Evolutionary conservation across 2,888 invertebrate genomes (phyloP), one percentile per base, ranked within the genome.

Genomic region (Lasioglossum figueresi): DNA sequence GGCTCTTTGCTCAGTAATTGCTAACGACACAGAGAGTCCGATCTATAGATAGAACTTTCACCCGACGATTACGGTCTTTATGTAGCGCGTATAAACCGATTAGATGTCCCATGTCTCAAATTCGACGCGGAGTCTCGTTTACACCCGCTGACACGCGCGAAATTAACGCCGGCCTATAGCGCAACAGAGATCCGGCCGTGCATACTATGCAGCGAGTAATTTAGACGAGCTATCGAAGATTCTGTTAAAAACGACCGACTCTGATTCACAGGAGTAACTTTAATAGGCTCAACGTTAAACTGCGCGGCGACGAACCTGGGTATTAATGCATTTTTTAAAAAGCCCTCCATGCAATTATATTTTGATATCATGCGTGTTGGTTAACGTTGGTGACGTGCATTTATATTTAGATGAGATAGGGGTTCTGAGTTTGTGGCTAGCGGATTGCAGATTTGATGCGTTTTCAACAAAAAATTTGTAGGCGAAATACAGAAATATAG

Each of bases 31-130:
- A 63, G 31, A 16, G 31, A 76, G 66, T 45, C 70, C 14, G 31
- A 45, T 37, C 78, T 83, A 66, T 86, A 82, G 83, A 78, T 78
- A 76, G 80, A 86, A 83, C 76, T 80, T 76, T 73, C 45, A 81
- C 23, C 63, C 40, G 59, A 40, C 43, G 76, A 86, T 87, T 78
- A 82, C 73, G 68, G 72, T 82, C 68, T 78, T 72, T 72, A 43
- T 48, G 76, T 78, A 76, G 80, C 71, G 77, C 79, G 66, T 82
- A 80, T 86, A 87, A 86, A 86, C 76, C 80, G 78, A 86, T 86
- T 86, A 83, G 63, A 31, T 63, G 31, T 23, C 40, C 27, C 70
- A 16, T 37, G 77, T 52, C 56, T 56, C 66, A 71, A 85, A 79
- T 83, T 79, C 37, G 43, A 27, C 74, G 45, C 27, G 10, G 52